phyloP scores from a whole-genome alignment of 2,113 vertebrate species.

The Bufo bufo region DNA sequence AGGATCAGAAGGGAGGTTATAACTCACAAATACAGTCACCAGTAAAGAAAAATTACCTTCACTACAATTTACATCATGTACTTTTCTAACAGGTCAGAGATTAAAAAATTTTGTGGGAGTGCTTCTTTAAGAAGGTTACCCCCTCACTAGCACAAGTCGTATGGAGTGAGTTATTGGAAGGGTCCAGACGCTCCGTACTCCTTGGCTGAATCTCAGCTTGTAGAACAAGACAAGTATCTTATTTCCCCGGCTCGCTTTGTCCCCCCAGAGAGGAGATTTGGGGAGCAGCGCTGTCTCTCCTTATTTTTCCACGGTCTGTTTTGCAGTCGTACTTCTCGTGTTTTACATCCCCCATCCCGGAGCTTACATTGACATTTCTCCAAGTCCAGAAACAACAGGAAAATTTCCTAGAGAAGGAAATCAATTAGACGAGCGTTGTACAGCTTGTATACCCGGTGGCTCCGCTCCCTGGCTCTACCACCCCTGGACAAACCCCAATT shows the following conservation, averaged over 20 bases:
- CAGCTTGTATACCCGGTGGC: neutral
- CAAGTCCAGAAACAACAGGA: slow-evolving; percentile 11
- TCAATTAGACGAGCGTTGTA: neutral
- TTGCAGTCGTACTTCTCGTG: neutral
- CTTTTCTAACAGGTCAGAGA: too few relatives aligned
- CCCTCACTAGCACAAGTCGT: neutral
- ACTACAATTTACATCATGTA: too few relatives aligned
- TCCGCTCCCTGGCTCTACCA: neutral
- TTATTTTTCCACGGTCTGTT: neutral
- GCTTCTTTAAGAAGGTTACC: neutral
- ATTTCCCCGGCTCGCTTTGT: neutral
- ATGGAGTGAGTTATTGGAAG: neutral
- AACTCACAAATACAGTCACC: too few relatives aligned
- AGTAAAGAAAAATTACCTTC: too few relatives aligned
- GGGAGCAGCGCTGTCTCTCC: neutral
- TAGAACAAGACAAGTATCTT: neutral
- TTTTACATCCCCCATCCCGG: slow-evolving; percentile 11
- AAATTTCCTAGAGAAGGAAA: slow-evolving; percentile 11
- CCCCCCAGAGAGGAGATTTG: neutral
- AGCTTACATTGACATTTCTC: slow-evolving; percentile 32
- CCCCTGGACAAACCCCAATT: neutral
- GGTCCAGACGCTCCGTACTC: neutral
- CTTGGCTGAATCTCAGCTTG: neutral
- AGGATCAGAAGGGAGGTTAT: too few relatives aligned
- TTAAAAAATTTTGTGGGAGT: too few relatives aligned